Evolutionary conservation across 2,888 invertebrate species (phyloP), one percentile per base, ranked within the genome.

Genomic region (Argyresthia albistria): DNA sequence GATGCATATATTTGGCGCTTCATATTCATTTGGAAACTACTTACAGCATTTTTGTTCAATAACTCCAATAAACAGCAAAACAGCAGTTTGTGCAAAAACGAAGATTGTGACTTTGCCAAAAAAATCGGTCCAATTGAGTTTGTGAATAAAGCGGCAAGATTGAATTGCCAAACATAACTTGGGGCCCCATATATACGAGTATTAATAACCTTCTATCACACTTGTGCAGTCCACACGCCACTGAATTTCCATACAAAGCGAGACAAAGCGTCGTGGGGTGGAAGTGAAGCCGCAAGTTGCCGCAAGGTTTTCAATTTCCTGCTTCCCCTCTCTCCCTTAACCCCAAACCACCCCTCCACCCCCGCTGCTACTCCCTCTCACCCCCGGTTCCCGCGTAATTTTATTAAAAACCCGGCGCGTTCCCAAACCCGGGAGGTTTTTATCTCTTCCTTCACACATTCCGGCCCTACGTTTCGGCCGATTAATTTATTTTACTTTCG

Each of bases 261-360:
- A 39, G 39, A 39, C n/a, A 39, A 25, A 39, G 39, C 39, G 39
- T 9, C 8, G 36, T 8, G 36, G 25, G 43, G 49, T 39, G 16
- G 35, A 11, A 10, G 66, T 65, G 72, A 72, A 74, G 76, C 78
- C 63, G 58, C 57, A 53, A 49, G 56, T 46, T 50, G 54, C 58
- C 71, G 67, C 69, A 68, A 62, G 69, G 70, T 80, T 81, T 82
- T 82, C 81, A 82, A 83, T 83, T 83, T 81, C 81, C 80, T 61
- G 62, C 60, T 58, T 62, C 65, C 60, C 58, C 14, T 53, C 56
- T 57, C 56, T 56, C 60, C 57, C 54, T 55, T 57, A 55, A 43
- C 57, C 63, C 54, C 58, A 58, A 55, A 53, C 48, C 47, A 51
- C 54, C 56, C 59, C 57, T 53, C 56, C 55, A 54, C 55, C 52